Evolutionary conservation across 1,140 invertebrate genomes (phyloP), one percentile per base, ranked within the genome.

Genomic region (Papilio dardanus): DNA sequence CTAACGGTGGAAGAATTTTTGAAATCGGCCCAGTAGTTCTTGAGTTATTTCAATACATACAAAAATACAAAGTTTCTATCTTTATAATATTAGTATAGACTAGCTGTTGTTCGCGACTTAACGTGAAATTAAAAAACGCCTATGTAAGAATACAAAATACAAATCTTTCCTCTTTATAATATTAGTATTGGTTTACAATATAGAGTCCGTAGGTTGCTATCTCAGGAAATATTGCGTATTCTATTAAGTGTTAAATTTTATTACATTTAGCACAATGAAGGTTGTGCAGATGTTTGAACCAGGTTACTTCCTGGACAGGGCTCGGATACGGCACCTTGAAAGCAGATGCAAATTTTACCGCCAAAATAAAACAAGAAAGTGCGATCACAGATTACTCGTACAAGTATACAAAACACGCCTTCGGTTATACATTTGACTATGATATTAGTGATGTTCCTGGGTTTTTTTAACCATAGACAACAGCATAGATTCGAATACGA

Each of bases 301-400:
- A 58, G 71, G 71, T 73, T 62, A 73, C 71, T 73, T 73, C 71
- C 71, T 73, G 71, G 46, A 50, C 68, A 46, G 14, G 68, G 71
- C 46, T 54, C 50, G 50, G 46, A 50, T 62, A 62, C 54, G 54
- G 54, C 54, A 62, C 54, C 54, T 62, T 62, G 54, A 14, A 62
- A 62, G 54, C 54, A 62, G 54, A 62, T 62, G 42, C 46, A 73
- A 31, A 0, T 54, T 73, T 50, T 71, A 16, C 71, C 46, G 46
- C 46, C 71, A 73, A 73, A 73, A 73, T 73, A 73, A 73, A 73
- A 73, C 46, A 73, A 73, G 46, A 28, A 73, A 28, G 71, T 73
- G 71, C 46, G 46, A 69, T 69, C 67, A 50, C 71, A 73, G 71
- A 73, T 73, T 73, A 73, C 16, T 46, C 42, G 42, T 33, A n/a